Evolutionary conservation across 2,113 vertebrate species (phyloP).

Genomic region (Pangasianodon gigas): DNA sequence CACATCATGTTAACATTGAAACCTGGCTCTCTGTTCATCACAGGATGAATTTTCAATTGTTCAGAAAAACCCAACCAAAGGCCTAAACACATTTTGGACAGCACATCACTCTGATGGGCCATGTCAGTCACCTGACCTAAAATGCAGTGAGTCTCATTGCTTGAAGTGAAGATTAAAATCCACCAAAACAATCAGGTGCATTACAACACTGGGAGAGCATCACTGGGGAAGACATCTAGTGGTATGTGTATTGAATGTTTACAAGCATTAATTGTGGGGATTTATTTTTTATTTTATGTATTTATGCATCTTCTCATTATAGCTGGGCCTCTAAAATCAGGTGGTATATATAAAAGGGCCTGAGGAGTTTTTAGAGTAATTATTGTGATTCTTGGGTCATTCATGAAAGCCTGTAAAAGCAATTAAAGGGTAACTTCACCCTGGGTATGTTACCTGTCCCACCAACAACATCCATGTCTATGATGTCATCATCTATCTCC

Average conservation of each 20-base stretch:
- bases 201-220: background rate
- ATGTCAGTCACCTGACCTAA: background rate
- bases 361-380: background rate
- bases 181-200: background rate
- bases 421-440: background rate
- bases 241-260: background rate
- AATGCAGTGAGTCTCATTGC: background rate
- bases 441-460: conserved; percentile 35
- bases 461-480: conserved; percentile 79
- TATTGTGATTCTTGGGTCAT: background rate
- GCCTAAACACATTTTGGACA: background rate
- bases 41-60: no score
- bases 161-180: background rate
- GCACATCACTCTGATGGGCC: background rate
- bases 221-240: background rate
- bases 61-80: background rate
- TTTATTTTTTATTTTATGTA: background rate
- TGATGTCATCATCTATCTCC: conserved; percentile 79
- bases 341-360: background rate
- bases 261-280: background rate
- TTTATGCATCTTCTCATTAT: background rate
- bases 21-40: no score
- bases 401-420: background rate
- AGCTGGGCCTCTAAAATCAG: background rate
- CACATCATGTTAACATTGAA: no score